phyloP scores from a whole-genome alignment of 1,140 invertebrate species.

The Belonocnema kinseyi region DNA sequence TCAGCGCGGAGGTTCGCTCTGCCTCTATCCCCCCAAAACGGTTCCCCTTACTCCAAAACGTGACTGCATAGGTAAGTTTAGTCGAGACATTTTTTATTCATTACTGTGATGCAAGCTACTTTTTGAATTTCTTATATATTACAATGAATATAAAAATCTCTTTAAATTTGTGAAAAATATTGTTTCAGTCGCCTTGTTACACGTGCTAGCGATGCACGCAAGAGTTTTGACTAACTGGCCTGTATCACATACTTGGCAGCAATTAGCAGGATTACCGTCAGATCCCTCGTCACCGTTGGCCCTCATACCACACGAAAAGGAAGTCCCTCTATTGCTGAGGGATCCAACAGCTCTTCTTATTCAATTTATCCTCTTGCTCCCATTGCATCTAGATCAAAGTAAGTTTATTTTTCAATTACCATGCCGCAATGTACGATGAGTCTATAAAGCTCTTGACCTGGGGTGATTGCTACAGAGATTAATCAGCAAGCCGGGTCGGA shows the following conservation, averaged over 20 bases:
- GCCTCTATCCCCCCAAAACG: slow-evolving; percentile 75
- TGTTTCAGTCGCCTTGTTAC: slow-evolving; percentile 87
- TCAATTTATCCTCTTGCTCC: slow-evolving; percentile 90
- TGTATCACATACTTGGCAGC: slow-evolving; percentile 81
- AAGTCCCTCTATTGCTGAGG: slow-evolving; percentile 88
- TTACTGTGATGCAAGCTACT: background rate
- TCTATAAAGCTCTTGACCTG: too few relatives aligned
- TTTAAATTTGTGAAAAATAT: slow-evolving; percentile 5
- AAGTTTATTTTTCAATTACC: slow-evolving; percentile 60
- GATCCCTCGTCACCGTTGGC: slow-evolving; percentile 64
- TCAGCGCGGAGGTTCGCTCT: slow-evolving; percentile 88
- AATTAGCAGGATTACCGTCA: slow-evolving; percentile 76
- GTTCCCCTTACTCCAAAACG: slow-evolving; percentile 85
- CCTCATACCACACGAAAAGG: slow-evolving; percentile 75
- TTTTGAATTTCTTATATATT: background rate
- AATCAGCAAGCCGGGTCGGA: too few relatives aligned
- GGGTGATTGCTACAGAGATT: too few relatives aligned
- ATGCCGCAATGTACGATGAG: background rate
- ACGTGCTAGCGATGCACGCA: slow-evolving; percentile 91
- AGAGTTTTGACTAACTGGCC: slow-evolving; percentile 82
- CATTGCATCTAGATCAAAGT: slow-evolving; percentile 91
- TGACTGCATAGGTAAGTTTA: slow-evolving; percentile 88
- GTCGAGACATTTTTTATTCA: slow-evolving; percentile 9
- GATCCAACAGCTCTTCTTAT: slow-evolving; percentile 90
- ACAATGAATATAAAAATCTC: slow-evolving; percentile 6